Conservation (phyloP, 2,888 invertebrate species). For the Himalopsyche japonica region DNA sequence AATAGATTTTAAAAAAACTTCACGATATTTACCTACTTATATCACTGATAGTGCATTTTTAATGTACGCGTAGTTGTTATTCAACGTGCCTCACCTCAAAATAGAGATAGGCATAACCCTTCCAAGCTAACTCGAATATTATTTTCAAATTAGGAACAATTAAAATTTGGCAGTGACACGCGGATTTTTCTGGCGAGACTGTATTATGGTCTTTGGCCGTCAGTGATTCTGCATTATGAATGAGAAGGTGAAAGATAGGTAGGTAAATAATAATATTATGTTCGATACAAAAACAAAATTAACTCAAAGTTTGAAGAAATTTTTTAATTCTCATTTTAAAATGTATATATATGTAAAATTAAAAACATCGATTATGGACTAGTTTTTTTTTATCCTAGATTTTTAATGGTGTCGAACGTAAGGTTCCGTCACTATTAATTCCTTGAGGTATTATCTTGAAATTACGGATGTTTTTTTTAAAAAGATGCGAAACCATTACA, state of each 20-base stretch:
- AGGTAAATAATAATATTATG: too few species aligned
- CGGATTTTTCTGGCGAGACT: background rate
- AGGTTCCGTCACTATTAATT: too few species aligned
- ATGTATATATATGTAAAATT: too few species aligned
- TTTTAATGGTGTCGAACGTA: too few species aligned
- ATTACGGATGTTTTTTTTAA: too few species aligned
- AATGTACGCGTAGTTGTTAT: background rate
- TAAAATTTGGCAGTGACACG: background rate
- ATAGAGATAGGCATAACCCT: background rate
- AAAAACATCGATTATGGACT: too few species aligned
- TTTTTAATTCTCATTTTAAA: too few species aligned
- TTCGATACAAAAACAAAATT: too few species aligned
- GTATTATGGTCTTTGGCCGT: background rate
- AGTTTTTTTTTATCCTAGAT: too few species aligned
- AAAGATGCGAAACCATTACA: too few species aligned
- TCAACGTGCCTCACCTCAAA: background rate
- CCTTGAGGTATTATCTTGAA: too few species aligned
- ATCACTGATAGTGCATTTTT: background rate
- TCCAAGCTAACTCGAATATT: background rate
- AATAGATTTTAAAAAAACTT: background rate
- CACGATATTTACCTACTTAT: background rate
- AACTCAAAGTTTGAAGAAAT: too few species aligned
- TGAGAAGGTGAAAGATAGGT: background rate
- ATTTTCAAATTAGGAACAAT: background rate
- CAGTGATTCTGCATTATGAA: background rate